These are phyloP conservation scores for Lamprologus ornatipinnis DNA, from an alignment of 2,113 vertebrate species.

Conservation along the genomic window DNA sequence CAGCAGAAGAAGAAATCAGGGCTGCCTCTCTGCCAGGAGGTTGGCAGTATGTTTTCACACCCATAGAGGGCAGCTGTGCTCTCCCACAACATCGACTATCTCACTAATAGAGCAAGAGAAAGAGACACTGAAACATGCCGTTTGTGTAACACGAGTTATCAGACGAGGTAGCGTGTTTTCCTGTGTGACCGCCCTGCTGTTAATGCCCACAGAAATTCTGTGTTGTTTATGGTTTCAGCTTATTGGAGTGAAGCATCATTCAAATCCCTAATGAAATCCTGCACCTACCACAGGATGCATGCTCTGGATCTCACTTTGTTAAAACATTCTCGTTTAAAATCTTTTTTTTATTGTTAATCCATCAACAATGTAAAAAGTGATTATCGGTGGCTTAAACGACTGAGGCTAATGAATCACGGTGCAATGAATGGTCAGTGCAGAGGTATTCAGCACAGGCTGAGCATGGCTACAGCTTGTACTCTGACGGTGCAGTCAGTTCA, in stretches of 20 bases:
- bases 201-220: background rate
- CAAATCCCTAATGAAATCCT: slow-evolving; percentile 15
- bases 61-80: slow-evolving; percentile 69
- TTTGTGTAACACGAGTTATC: background rate
- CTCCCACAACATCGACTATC: slow-evolving; percentile 20
- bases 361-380: background rate
- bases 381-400: background rate
- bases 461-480: background rate
- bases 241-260: background rate
- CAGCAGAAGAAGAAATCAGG: background rate
- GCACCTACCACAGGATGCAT: slow-evolving; percentile 20
- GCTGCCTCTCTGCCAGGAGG: background rate
- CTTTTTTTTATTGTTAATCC: background rate
- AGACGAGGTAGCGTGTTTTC: background rate
- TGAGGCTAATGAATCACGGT: background rate
- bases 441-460: background rate
- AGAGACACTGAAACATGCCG: background rate
- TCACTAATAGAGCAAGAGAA: background rate
- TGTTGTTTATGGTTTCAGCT: background rate
- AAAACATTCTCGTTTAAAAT: background rate
- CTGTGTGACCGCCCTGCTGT: background rate
- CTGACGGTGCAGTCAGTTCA: background rate
- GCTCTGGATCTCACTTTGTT: background rate
- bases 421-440: background rate
- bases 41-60: slow-evolving; percentile 7